Evolutionary conservation across 2,113 vertebrate genomes (phyloP), one percentile per base, ranked within the genome.

Genomic region (Aptenodytes patagonicus): DNA sequence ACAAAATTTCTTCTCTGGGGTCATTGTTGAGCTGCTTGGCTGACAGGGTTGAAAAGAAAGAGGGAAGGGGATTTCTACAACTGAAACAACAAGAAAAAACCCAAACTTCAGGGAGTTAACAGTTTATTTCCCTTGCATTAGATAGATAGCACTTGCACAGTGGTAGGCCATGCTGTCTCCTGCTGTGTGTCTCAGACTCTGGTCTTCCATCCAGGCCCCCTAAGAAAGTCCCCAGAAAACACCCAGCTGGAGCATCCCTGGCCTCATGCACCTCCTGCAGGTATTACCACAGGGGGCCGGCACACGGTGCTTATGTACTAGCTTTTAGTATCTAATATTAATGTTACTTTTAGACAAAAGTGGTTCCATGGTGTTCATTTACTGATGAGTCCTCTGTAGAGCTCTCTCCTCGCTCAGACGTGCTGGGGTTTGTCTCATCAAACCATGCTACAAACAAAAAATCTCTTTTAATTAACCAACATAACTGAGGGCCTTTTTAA

Each of bases 271-370:
- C 10, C 34, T 60, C 60, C 57, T 83, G 89, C 44, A 38, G 87
- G 12, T 60, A 28, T 29, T 71, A 9, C 47, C n/a, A 22, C 18
- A 69, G 83, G 38, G 61, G 4, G 11, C 31, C 72, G 75, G 66
- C 61, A 57, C n/a, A 3, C 1, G 1, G 14, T 21, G 32, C 31
- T 66, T 40, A 31, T 0, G 13, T 42, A 54, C 7, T 31, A 11
- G 54, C 75, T 89, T 91, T 91, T 57, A 8, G 28, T 25, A 24
- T 47, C 47, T 69, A 60, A 82, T 66, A 34, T 20, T 51, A 32
- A 28, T 10, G 13, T 13, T 76, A 31, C 44, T 87, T 96, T 78
- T 46, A 87, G 42, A 46, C 34, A 46, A 4, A 36, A 77, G 70
- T 61, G 36, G 7, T 78, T 85, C 78, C 70, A 20, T 7, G 3